phyloP scores from a whole-genome alignment of 2,888 invertebrate genomes.

The Drosophila borealis region DNA sequence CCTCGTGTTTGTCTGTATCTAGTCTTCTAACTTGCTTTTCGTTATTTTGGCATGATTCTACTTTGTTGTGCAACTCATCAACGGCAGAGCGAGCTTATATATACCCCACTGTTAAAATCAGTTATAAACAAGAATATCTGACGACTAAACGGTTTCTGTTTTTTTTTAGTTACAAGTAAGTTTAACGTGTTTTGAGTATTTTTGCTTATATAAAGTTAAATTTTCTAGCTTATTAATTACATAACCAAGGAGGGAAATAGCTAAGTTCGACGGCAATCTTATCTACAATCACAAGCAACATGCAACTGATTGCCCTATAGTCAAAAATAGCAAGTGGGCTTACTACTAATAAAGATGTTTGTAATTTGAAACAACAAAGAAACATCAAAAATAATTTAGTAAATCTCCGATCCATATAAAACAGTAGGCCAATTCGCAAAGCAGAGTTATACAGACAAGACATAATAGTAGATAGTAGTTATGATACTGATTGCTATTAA shows the following conservation, averaged over 20 bases:
- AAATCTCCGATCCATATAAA: too few relatives aligned
- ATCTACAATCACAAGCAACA: too few relatives aligned
- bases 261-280: too few relatives aligned
- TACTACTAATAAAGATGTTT: too few relatives aligned
- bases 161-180: background rate
- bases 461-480: too few relatives aligned
- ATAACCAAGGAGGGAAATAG: background rate
- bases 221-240: background rate
- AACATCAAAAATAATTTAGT: too few relatives aligned
- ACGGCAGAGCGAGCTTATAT: slow-evolving; percentile 52
- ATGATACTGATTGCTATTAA: too few relatives aligned
- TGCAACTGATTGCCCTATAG: too few relatives aligned
- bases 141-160: slow-evolving; percentile 25
- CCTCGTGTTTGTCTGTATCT: slow-evolving; percentile 59
- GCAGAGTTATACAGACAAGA: too few relatives aligned
- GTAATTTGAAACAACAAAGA: too few relatives aligned
- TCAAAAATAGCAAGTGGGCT: too few relatives aligned
- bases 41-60: slow-evolving; percentile 45
- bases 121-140: slow-evolving; percentile 46
- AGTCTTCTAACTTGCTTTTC: slow-evolving; percentile 45
- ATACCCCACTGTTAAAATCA: slow-evolving; percentile 54
- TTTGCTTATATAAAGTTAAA: background rate
- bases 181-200: background rate
- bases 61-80: slow-evolving; percentile 61
- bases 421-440: too few relatives aligned